These are phyloP conservation scores for Chymomyza costata DNA, from an alignment of 1,140 invertebrate genomes.

Conservation along the genomic window DNA sequence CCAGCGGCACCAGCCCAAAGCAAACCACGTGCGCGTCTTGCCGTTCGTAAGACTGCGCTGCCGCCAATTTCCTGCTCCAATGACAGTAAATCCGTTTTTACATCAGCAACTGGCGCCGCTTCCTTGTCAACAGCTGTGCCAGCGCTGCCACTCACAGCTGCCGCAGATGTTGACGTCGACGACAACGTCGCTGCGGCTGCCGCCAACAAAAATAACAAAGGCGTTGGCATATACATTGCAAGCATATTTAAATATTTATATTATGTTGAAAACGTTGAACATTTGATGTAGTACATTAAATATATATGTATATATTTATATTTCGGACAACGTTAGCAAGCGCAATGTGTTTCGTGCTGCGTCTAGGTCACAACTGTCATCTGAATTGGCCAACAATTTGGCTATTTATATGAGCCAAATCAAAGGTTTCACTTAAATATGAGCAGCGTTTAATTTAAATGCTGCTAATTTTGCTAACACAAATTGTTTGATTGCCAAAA, in stretches of 20 bases:
- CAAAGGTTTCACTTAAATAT: slow-evolving; percentile 18
- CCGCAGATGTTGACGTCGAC: slow-evolving; percentile 20
- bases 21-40: slow-evolving; percentile 38
- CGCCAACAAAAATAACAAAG: too few relatives aligned
- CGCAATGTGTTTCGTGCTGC: slow-evolving; percentile 25
- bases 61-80: slow-evolving; percentile 68
- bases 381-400: slow-evolving; percentile 24
- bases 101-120: slow-evolving; percentile 64
- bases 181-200: background rate
- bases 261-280: slow-evolving; percentile 25
- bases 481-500: slow-evolving; percentile 31
- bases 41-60: slow-evolving; percentile 22
- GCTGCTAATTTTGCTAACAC: slow-evolving; percentile 43
- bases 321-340: slow-evolving; percentile 18
- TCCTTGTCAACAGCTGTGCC: slow-evolving; percentile 61
- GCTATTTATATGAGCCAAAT: slow-evolving; percentile 53
- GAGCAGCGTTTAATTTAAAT: slow-evolving; percentile 31
- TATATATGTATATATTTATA: slow-evolving; percentile 43
- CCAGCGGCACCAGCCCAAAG: slow-evolving; percentile 18
- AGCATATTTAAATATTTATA: slow-evolving; percentile 42
- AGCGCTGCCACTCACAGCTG: slow-evolving; percentile 21
- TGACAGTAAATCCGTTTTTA: slow-evolving; percentile 66
- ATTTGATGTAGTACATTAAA: slow-evolving; percentile 32
- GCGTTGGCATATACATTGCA: slow-evolving; percentile 11
- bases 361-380: slow-evolving; percentile 44